These are phyloP conservation scores for Cardiocondyla obscurior DNA, from an alignment of 1,140 invertebrate genomes.

Conservation along the genomic window DNA sequence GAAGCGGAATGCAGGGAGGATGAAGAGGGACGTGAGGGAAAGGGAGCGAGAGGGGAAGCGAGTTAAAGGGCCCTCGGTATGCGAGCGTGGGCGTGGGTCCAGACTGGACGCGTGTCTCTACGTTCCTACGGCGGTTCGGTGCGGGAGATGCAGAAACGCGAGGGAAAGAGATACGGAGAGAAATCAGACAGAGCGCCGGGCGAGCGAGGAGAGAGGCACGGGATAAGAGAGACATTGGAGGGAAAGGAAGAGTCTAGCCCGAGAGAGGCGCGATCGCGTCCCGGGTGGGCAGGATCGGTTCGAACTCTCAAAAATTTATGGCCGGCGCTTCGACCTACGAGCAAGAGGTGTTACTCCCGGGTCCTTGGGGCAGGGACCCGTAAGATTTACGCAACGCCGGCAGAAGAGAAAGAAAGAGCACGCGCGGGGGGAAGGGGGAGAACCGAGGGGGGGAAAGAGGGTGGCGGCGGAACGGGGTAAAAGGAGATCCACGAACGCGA, in stretches of 20 bases:
- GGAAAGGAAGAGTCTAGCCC: conserved; percentile 52
- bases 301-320: conserved; percentile 81
- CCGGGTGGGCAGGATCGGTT: conserved; percentile 78
- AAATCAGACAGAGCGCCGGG: background rate
- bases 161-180: background rate
- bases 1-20: conserved; percentile 11
- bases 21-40: background rate
- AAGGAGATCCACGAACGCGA: conserved; percentile 53
- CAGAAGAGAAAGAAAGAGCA: conserved; percentile 59
- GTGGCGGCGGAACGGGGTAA: background rate
- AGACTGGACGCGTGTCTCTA: conserved; percentile 78
- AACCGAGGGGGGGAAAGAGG: too few species aligned
- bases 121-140: conserved; percentile 42
- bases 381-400: conserved; percentile 79
- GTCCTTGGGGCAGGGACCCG: conserved; percentile 68
- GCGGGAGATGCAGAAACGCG: background rate
- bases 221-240: conserved; percentile 55
- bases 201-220: background rate
- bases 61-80: conserved; percentile 80
- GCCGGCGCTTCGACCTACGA: conserved; percentile 80
- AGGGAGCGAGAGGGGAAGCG: conserved; percentile 60
- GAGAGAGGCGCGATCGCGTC: conserved; percentile 63
- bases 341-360: conserved; percentile 74
- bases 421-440: background rate
- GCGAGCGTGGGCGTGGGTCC: conserved; percentile 78